A percentile compares a stretch with the other conserved stretches of the same genome.
Conservation (phyloP, 2,113 vertebrate genomes). For the Neolamprologus longior region DNA sequence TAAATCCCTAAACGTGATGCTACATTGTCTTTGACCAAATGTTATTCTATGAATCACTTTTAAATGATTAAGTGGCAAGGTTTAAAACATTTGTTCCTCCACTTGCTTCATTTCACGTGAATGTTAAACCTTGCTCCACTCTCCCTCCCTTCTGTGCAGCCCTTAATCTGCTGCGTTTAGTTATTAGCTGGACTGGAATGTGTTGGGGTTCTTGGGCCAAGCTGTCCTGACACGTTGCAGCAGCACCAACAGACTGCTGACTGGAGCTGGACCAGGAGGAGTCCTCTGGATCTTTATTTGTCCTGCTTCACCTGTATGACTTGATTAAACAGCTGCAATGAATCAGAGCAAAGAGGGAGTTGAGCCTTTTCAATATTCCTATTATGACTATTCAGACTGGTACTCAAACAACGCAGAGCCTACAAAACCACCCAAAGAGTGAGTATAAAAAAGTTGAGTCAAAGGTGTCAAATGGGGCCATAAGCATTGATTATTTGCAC, state of each 20-base stretch:
- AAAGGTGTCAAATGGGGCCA: not conserved
- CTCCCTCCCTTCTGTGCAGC: not conserved
- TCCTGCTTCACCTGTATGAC: not conserved
- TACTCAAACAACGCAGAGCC: conserved; percentile 51
- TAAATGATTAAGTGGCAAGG: not conserved
- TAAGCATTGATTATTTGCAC: not conserved
- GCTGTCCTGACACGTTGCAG: not conserved
- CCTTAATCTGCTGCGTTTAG: conserved; percentile 46
- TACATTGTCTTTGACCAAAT: not conserved
- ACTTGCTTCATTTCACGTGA: not conserved
- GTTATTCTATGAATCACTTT: not conserved
- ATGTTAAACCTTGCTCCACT: not conserved
- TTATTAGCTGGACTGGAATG: conserved; percentile 37
- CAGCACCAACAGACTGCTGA: not conserved
- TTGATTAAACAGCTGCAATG: conserved; percentile 16
- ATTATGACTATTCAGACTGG: conserved; percentile 63
- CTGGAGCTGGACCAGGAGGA: not conserved
- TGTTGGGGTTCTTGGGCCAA: not conserved
- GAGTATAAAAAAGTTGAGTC: conserved; percentile 29
- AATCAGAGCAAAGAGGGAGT: conserved; percentile 41
- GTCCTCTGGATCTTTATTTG: not conserved
- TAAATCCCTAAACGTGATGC: not conserved
- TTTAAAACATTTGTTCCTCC: not conserved
- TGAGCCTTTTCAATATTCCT: conserved; percentile 52
- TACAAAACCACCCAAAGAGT: conserved; percentile 61